Evolutionary conservation across 2,113 vertebrate genomes (phyloP), one percentile per base, ranked within the genome.

Genomic region (Psilopogon haemacephalus): DNA sequence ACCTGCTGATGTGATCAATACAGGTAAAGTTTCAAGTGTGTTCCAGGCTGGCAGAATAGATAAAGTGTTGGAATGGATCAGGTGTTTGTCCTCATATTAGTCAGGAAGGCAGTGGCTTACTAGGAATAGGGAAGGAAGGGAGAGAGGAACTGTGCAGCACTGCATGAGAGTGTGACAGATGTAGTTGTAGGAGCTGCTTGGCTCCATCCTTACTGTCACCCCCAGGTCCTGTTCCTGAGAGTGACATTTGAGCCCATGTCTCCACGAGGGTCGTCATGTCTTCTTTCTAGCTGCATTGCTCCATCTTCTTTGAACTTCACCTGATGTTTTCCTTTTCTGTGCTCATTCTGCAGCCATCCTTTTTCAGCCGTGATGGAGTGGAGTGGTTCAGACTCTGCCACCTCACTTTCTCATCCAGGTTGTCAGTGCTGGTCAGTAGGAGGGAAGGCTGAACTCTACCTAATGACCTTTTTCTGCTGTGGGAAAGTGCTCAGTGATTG

Each of bases 11-110:
- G 8, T 52, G 73, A 92, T 92, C 81, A 65, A 86, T 79, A 59
- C 59, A 93, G 94, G 84, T 95, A 85, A 85, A 80, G 86, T 93
- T 95, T 95, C 86, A 92, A 32, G 59, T 18, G 55, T 81, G 63
- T 89, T 90, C 90, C 77, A 54, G 84, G 33, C 40, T 33, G 52
- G 58, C 65, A 58, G 86, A 33, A 27, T 79, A 86, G 63, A 69
- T 89, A 42, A 85, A 91, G 9, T 79, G 44, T 70, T 87, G 77
- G 50, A 70, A 52, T 42, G 46, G 84, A 74, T 89, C 93, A 77
- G 81, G 33, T 90, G 68, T 76, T 90, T 87, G 38, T 64, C 60
- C 11, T 73, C 32, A 15, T 2, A 7, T 69, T 42, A 74, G n/a
- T 50, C 46, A 33, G 27, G 62, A 3, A 64, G 79, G 44, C 28